These are phyloP conservation scores for Anguilla pacifica DNA, from an alignment of 2,797 vertebrate genomes.

Conservation along the genomic window DNA sequence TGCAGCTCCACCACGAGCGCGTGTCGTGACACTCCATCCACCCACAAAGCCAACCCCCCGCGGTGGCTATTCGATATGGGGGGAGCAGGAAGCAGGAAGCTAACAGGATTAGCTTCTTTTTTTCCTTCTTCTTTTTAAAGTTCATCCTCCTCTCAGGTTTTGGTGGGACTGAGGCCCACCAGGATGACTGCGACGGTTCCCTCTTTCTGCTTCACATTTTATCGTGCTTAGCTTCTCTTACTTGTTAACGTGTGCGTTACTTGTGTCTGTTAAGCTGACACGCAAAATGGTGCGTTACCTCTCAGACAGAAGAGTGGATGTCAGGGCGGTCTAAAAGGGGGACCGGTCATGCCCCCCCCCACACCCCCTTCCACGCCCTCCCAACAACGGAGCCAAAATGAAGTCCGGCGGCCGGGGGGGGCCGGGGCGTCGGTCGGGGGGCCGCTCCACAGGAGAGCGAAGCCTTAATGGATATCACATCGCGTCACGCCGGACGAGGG, in stretches of 20 bases:
- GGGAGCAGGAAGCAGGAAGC: slow-evolving; percentile 19
- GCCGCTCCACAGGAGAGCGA: slow-evolving; percentile 21
- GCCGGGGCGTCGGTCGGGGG: background rate
- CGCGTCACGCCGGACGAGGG: slow-evolving; percentile 77
- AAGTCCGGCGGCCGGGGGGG: slow-evolving; percentile 50
- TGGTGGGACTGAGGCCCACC: background rate
- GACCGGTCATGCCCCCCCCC: too few relatives aligned
- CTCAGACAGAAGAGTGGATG: too few relatives aligned
- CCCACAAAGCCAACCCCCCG: background rate
- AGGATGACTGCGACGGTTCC: background rate
- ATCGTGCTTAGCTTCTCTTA: too few relatives aligned
- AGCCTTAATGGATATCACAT: slow-evolving; percentile 75
- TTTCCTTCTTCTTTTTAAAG: slow-evolving; percentile 52
- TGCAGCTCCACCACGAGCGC: too few relatives aligned
- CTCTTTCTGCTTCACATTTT: too few relatives aligned
- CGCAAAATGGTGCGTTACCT: too few relatives aligned
- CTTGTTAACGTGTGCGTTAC: too few relatives aligned
- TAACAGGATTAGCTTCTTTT: slow-evolving; percentile 35
- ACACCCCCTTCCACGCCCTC: too few relatives aligned
- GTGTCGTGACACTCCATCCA: too few relatives aligned
- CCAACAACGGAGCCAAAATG: slow-evolving; percentile 40
- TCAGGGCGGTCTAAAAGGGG: too few relatives aligned
- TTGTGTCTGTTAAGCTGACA: too few relatives aligned
- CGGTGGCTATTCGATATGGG: slow-evolving; percentile 17
- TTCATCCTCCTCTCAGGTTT: slow-evolving; percentile 26